Percentiles rank a stretch among this genome's conserved stretches.
Conservation (phyloP, 2,113 vertebrate species). For the Ellobius talpinus region DNA sequence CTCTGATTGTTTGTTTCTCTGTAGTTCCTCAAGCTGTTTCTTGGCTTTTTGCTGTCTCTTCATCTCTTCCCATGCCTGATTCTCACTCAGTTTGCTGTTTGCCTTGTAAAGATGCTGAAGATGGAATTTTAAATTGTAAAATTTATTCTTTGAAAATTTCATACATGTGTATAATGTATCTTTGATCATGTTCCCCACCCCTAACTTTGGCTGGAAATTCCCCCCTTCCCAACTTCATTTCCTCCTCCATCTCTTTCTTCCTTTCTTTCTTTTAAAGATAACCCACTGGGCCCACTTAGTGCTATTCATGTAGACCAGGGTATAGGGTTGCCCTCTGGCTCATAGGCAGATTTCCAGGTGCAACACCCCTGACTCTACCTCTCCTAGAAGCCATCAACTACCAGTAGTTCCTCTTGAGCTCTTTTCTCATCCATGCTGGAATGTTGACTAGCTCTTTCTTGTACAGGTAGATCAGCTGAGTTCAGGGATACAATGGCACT, state of each 20-base stretch:
- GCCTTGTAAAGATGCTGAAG: background rate
- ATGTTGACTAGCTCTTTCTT: background rate
- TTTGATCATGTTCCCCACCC: background rate
- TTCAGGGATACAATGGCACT: background rate
- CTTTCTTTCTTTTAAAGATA: background rate
- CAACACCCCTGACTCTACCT: background rate
- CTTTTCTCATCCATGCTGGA: background rate
- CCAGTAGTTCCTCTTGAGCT: background rate
- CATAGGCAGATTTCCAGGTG: background rate
- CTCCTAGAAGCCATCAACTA: background rate
- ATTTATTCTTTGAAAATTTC: background rate
- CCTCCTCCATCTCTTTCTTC: background rate
- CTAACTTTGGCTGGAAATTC: background rate
- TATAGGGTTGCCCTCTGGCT: background rate
- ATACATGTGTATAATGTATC: background rate
- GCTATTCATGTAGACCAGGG: too few species aligned
- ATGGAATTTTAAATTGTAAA: background rate
- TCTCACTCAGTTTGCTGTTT: background rate
- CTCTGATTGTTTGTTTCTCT: background rate
- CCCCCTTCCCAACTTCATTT: background rate
- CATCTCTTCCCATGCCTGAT: background rate
- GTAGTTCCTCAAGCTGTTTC: background rate
- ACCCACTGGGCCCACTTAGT: background rate
- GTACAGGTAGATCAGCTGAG: background rate
- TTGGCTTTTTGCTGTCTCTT: too few species aligned